phyloP scores from a whole-genome alignment of 2,888 invertebrate species.

The Himalopsyche anomala region DNA sequence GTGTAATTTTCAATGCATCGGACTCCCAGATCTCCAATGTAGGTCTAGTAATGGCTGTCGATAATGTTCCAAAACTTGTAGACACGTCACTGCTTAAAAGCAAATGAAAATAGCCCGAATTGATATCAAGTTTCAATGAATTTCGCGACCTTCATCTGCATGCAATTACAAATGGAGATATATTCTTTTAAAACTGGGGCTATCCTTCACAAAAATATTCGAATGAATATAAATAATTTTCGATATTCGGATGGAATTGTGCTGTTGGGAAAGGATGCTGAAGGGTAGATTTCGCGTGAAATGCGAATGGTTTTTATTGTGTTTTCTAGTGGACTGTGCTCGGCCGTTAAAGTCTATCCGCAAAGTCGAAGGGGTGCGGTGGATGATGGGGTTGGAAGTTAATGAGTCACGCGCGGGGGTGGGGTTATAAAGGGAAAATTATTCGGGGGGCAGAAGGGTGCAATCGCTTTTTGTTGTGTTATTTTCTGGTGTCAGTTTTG shows the following conservation, averaged over 20 bases:
- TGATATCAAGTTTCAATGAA: neutral
- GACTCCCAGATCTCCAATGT: slow-evolving; percentile 55
- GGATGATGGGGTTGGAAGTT: slow-evolving; percentile 64
- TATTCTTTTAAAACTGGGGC: slow-evolving; percentile 44
- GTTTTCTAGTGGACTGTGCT: slow-evolving; percentile 48
- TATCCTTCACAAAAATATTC: neutral
- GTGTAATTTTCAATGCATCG: slow-evolving; percentile 63
- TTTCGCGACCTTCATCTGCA: neutral
- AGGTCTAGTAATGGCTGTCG: slow-evolving; percentile 61
- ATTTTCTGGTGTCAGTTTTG: slow-evolving; percentile 66
- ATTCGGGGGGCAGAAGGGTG: slow-evolving; percentile 55
- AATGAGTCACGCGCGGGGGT: slow-evolving; percentile 65
- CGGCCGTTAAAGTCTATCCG: slow-evolving; percentile 44
- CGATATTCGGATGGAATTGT: slow-evolving; percentile 43
- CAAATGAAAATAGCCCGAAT: slow-evolving; percentile 38
- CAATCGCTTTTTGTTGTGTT: slow-evolving; percentile 58
- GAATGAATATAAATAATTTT: neutral
- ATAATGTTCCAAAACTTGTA: slow-evolving; percentile 54
- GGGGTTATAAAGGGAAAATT: slow-evolving; percentile 57
- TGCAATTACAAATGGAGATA: slow-evolving; percentile 12
- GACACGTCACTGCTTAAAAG: neutral
- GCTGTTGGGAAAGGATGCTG: slow-evolving; percentile 33
- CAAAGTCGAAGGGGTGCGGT: slow-evolving; percentile 55
- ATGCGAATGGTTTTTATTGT: slow-evolving; percentile 52
- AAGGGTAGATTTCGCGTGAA: slow-evolving; percentile 53